Base-by-base conservation (phyloP, 2,113 vertebrate species). In the Mastomys coucha region DNA sequence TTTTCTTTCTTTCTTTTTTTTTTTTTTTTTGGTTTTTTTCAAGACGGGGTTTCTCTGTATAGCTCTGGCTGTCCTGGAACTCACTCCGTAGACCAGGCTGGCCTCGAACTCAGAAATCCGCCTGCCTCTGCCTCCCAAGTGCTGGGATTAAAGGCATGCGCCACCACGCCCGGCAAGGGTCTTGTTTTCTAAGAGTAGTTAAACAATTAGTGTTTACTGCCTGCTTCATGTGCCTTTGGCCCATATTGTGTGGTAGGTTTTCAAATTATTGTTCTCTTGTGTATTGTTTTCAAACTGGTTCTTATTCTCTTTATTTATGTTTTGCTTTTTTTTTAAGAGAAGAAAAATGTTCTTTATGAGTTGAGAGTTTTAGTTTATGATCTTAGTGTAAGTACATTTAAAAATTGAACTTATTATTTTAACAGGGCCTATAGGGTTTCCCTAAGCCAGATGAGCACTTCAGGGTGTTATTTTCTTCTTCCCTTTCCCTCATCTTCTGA, bases 281-380 rank as follows among this genome's bases (percentile, higher is more conserved):
- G 3, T 70, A 70, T 28, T 70, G 33, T 70, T n/a, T 70, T 36
- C 31, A 70, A 36, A 70, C 33, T 70, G 69, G 14, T 36, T 70
- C 17, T 70, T 70, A 36, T 70, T 70, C 14, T 70, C 31, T 70
- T 70, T 70, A 65, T 65, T 60, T 94, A 86, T 76, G 7, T 70
- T 84, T 87, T 85, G 36, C 16, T 87, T 91, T 56, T 45, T 65
- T 92, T n/a, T 28, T 53, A 56, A 63, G 39, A 84, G 81, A 42
- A 42, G 58, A 14, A 84, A 75, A 91, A 3, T 91, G 91, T 13
- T 95, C 3, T 78, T 85, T 96, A n/a, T 95, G 70, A 80, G 53
- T 65, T 95, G 42, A 39, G 7, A 60, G 63, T 84, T 84, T 22
- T 31, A 75, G 24, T 78, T 80, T 94, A 84, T 92, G 53, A 70